Evolutionary conservation across 2,888 invertebrate species (phyloP).

Genomic region (Xylophagus ater): DNA sequence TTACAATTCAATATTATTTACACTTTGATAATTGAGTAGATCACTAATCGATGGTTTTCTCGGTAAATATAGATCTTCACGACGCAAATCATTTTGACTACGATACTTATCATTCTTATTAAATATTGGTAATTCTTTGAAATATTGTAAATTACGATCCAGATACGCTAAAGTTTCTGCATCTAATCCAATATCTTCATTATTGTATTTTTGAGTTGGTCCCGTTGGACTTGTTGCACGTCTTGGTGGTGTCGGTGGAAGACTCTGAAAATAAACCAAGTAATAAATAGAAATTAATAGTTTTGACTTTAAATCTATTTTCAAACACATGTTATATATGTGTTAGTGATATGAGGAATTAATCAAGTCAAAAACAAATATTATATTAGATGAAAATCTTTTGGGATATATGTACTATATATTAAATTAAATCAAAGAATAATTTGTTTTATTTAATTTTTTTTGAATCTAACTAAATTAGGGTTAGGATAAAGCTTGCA

Average conservation of each 20-base stretch:
- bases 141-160: constrained; percentile 23
- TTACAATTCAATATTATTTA: constrained; percentile 13
- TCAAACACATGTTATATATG: no score
- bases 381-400: no score
- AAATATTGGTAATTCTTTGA: constrained; percentile 23
- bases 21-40: constrained; percentile 24
- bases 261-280: constrained; percentile 39
- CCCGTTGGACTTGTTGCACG: constrained; percentile 42
- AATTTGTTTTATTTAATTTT: no score
- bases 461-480: no score
- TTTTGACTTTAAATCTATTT: no score
- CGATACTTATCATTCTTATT: constrained; percentile 29
- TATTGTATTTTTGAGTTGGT: constrained; percentile 21
- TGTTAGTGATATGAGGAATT: no score
- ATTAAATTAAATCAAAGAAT: no score
- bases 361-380: no score
- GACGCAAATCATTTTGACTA: constrained; percentile 42
- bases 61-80: constrained; percentile 31
- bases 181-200: constrained; percentile 18
- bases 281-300: neutral
- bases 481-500: no score
- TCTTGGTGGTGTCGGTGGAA: constrained; percentile 43
- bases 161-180: constrained; percentile 21
- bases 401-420: no score
- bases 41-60: constrained; percentile 20